These are phyloP conservation scores for Chionoecetes opilio DNA, from an alignment of 1,140 invertebrate species.

Conservation along the genomic window DNA sequence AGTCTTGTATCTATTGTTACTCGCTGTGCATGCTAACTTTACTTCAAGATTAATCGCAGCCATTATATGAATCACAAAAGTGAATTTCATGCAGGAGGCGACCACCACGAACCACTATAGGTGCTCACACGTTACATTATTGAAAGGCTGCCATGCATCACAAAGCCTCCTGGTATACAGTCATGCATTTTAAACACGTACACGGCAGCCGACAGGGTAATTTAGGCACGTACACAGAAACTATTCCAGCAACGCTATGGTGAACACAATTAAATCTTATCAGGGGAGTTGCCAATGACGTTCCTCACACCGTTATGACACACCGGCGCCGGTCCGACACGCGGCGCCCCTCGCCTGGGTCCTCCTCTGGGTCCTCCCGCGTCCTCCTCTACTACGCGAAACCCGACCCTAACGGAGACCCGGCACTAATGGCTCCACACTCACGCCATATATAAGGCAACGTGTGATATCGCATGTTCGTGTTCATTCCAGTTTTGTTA, in stretches of 20 bases:
- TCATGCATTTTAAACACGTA: background rate
- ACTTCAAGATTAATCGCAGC: background rate
- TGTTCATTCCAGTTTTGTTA: background rate
- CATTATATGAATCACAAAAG: background rate
- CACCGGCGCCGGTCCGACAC: background rate
- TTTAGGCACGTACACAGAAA: slow-evolving; percentile 7
- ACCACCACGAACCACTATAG: background rate
- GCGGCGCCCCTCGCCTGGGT: background rate
- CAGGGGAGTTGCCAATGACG: background rate
- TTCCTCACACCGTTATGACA: slow-evolving; percentile 4
- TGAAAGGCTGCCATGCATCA: background rate
- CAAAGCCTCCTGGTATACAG: background rate
- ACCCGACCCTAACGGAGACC: background rate
- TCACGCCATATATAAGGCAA: slow-evolving; percentile 27
- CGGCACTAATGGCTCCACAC: background rate
- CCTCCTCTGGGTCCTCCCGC: background rate
- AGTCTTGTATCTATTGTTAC: background rate
- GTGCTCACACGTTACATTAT: background rate
- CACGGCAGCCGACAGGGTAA: background rate
- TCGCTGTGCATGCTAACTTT: slow-evolving; percentile 3
- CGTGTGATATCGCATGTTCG: background rate
- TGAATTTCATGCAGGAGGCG: background rate
- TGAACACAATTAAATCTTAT: slow-evolving; percentile 22
- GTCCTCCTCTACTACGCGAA: background rate
- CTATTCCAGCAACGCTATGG: background rate